phyloP scores from a whole-genome alignment of 1,140 invertebrate genomes.

The Cryptotermes secundus region DNA sequence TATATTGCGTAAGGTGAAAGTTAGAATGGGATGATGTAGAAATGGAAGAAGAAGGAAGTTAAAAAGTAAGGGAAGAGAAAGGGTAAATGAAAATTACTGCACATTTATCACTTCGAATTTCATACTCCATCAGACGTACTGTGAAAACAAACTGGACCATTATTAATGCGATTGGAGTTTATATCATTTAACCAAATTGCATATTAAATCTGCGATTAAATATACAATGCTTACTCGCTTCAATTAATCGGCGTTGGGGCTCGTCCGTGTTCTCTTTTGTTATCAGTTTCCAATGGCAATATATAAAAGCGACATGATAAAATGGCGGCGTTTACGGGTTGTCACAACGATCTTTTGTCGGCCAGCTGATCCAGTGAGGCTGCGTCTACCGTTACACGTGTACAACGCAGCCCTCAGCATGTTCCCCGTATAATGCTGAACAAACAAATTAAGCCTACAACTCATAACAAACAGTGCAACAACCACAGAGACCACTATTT shows the following conservation, averaged over 20 bases:
- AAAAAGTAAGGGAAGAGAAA: no score
- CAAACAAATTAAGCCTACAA: no score
- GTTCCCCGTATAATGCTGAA: not conserved
- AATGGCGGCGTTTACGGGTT: not conserved
- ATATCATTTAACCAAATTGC: not conserved
- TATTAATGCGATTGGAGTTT: not conserved
- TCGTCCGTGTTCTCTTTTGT: not conserved
- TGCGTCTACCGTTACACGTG: not conserved
- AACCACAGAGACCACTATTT: no score
- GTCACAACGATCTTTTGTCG: not conserved
- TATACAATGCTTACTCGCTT: not conserved
- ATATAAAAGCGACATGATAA: not conserved
- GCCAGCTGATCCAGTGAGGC: not conserved
- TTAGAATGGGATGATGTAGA: no score
- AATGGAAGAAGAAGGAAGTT: no score
- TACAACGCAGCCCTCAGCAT: not conserved
- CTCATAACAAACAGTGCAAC: no score
- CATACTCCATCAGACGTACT: not conserved
- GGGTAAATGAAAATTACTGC: not conserved
- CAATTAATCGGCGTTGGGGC: not conserved
- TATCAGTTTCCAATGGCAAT: not conserved
- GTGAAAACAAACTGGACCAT: not conserved
- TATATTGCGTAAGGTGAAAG: no score
- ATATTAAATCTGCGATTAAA: conserved; percentile 11
- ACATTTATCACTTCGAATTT: not conserved